Evolutionary conservation across 2,113 vertebrate species (phyloP).

Genomic region (Callorhinus ursinus): DNA sequence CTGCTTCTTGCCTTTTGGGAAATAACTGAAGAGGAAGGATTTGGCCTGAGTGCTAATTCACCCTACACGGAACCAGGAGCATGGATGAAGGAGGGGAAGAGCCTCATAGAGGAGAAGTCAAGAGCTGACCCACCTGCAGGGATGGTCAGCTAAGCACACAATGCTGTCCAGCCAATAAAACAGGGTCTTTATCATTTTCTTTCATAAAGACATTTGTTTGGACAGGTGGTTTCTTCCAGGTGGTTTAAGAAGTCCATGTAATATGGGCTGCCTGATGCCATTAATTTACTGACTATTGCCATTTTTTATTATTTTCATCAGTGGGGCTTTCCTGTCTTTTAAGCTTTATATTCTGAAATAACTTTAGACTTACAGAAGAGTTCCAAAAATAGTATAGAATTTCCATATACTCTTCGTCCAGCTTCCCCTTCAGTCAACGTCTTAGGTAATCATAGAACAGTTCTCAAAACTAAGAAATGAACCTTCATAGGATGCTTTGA

Average conservation of each 20-base stretch:
- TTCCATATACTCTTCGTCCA: not conserved
- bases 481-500: not conserved
- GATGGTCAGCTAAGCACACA: not conserved
- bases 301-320: not conserved
- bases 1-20: not conserved
- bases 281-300: not conserved
- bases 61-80: not conserved
- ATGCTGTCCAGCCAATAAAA: not conserved
- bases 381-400: not conserved
- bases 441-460: not conserved
- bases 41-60: not conserved
- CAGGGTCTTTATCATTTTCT: not conserved
- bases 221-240: not conserved
- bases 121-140: not conserved
- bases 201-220: not conserved
- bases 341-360: not conserved
- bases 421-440: not conserved
- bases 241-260: not conserved
- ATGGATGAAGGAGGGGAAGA: not conserved
- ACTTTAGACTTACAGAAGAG: not conserved
- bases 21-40: not conserved
- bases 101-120: fast-evolving
- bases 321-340: not conserved
- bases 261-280: not conserved
- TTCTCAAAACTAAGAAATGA: not conserved